Evolutionary conservation across 1,140 invertebrate species (phyloP).

Genomic region (Lethocerus indicus): DNA sequence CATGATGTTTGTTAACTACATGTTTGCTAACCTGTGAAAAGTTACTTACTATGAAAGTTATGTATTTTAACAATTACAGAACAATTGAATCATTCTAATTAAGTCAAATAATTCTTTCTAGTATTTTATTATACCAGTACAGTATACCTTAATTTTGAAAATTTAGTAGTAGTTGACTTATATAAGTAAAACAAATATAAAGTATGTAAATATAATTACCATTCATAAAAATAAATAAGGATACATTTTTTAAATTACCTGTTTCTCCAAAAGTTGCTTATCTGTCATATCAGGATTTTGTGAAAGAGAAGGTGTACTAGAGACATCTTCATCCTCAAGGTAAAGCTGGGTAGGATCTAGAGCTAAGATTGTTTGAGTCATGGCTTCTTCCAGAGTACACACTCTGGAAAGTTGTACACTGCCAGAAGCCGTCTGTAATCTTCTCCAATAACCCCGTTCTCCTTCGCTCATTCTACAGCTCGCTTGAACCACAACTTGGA

Average conservation of each 20-base stretch:
- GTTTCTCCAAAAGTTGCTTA: conserved; percentile 21
- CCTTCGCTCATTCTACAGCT: conserved; percentile 40
- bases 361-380: conserved; percentile 27
- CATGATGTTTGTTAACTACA: no score
- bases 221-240: conserved; percentile 5
- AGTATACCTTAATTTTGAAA: neutral
- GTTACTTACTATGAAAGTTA: no score
- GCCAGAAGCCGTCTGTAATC: neutral
- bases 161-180: neutral
- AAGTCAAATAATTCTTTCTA: no score
- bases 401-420: neutral
- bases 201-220: no score
- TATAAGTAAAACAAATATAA: neutral
- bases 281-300: conserved; percentile 12
- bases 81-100: no score
- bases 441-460: conserved; percentile 22
- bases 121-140: neutral
- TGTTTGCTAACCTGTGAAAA: no score
- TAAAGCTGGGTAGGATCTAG: conserved; percentile 32
- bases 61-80: no score
- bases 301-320: neutral
- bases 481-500: conserved; percentile 64
- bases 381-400: conserved; percentile 10
- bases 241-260: conserved; percentile 16
- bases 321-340: conserved; percentile 24